A percentile compares a stretch with the other conserved stretches of the same genome.
Evolutionary conservation across 2,797 vertebrate species (phyloP).

Genomic region (Sebastes iracundus): DNA sequence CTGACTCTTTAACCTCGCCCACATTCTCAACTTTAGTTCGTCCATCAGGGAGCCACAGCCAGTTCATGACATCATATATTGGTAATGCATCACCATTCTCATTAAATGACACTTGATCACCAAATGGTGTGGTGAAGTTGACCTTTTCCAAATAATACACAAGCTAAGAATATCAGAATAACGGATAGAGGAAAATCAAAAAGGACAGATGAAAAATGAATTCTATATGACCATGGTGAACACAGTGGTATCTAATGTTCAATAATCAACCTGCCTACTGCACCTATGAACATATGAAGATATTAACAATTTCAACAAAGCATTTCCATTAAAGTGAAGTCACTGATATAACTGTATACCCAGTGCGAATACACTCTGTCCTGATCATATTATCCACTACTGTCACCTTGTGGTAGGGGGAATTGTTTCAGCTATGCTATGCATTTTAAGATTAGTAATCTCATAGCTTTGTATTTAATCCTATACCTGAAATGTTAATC

Average conservation of each 20-base stretch:
- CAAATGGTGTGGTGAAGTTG: slow-evolving; percentile 74
- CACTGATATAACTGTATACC: not conserved
- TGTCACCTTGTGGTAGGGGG: accelerated
- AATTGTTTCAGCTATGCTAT: not conserved
- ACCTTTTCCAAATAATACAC: slow-evolving; percentile 43
- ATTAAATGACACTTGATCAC: slow-evolving; percentile 80
- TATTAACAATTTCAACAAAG: too few relatives aligned
- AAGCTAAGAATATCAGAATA: not conserved
- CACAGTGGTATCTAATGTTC: not conserved
- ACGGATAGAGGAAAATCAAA: too few relatives aligned
- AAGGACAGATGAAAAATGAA: not conserved
- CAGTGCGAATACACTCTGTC: not conserved
- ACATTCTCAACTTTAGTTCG: slow-evolving; percentile 57
- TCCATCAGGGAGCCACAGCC: slow-evolving; percentile 68
- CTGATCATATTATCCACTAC: not conserved
- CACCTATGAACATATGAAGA: too few relatives aligned
- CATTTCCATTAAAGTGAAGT: not conserved
- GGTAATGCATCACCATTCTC: slow-evolving; percentile 75
- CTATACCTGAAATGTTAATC: not conserved
- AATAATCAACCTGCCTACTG: not conserved
- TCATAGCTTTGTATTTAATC: not conserved
- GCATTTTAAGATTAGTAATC: not conserved
- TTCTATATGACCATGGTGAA: not conserved
- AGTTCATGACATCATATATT: slow-evolving; percentile 81
- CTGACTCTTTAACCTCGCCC: slow-evolving; percentile 27